Base-by-base conservation (phyloP, 2,113 vertebrate genomes). In the Paracanthobrama guichenoti region DNA sequence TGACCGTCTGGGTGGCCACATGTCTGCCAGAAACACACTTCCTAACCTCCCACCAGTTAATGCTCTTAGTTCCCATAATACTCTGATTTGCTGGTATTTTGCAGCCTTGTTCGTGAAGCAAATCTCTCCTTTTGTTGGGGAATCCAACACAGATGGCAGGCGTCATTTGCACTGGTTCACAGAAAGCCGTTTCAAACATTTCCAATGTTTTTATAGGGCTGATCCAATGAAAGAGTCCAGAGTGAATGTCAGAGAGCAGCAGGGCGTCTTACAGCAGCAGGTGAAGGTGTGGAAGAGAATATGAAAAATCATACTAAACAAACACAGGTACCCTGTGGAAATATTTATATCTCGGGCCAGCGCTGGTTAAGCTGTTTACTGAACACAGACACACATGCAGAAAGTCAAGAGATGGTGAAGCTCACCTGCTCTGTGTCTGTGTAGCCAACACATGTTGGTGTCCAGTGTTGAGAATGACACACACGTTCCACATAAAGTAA, bases 141-240 rank as follows among this genome's bases (percentile, higher is more conserved):
- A 78, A 79, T 55, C 66, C 67, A 62, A 31, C 67, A 53, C 64
- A 83, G 85, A 57, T 48, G 59, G 55, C 64, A 71, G 50, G 26
- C 46, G 6, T 6, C 10, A 11, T 80, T 67, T 80, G 48, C 14
- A 8, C 50, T 82, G 64, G 48, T 53, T 76, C n/a, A 48, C 26
- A 81, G 42, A 76, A 76, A 64, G 4, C 35, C 26, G 1, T 46
- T 31, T 26, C 59, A 50, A 39, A 80, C 35, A 80, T 46, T 50
- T 86, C 35, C 48, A 74, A 2, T n/a, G 48, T 53, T 31, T 75
- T 75, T 31, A 53, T 28, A 59, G 81, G 73, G 69, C 28, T 59
- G 50, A 39, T 28, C 28, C 11, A 39, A 76, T 71, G 6, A 64
- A 53, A 50, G 24, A 74, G 46, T 22, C 9, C 48, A 35, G 26